phyloP scores from a whole-genome alignment of 2,797 vertebrate genomes.

The Chiroxiphia lanceolata region DNA sequence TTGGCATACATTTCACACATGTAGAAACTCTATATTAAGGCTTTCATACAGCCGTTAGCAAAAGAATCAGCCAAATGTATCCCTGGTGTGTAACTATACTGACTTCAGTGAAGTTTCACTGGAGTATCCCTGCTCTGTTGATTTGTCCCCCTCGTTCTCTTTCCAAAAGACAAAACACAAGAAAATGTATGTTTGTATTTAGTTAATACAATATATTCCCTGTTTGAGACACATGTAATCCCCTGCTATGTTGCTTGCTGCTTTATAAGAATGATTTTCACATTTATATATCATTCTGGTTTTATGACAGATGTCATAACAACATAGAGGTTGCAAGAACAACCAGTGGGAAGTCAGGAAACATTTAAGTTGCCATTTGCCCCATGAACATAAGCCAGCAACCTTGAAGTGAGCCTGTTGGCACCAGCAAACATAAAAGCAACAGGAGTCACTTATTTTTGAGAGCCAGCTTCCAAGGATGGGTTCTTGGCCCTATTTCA shows the following conservation, averaged over 20 bases:
- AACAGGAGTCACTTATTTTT: neutral
- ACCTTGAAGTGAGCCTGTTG: neutral
- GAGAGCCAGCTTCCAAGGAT: neutral
- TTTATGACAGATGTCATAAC: neutral
- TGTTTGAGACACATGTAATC: neutral
- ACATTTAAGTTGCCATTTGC: neutral
- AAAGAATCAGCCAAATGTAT: conserved; percentile 52
- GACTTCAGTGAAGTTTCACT: conserved; percentile 3
- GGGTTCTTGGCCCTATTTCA: neutral
- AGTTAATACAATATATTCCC: neutral
- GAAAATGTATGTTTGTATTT: conserved; percentile 4
- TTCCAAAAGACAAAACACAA: conserved; percentile 11
- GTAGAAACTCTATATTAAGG: conserved; percentile 55
- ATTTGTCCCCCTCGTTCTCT: neutral
- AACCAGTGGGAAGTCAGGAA: neutral
- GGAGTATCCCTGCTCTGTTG: neutral
- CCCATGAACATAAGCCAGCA: neutral
- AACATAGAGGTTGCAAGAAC: neutral
- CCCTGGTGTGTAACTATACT: conserved; percentile 44
- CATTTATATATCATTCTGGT: neutral
- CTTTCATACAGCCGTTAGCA: conserved; percentile 36
- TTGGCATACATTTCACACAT: conserved; percentile 58
- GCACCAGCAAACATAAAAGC: neutral
- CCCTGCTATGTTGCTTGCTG: neutral
- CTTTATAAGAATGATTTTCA: neutral